Evolutionary conservation across 1,140 invertebrate species (phyloP).

Genomic region (Drosophila guanche): DNA sequence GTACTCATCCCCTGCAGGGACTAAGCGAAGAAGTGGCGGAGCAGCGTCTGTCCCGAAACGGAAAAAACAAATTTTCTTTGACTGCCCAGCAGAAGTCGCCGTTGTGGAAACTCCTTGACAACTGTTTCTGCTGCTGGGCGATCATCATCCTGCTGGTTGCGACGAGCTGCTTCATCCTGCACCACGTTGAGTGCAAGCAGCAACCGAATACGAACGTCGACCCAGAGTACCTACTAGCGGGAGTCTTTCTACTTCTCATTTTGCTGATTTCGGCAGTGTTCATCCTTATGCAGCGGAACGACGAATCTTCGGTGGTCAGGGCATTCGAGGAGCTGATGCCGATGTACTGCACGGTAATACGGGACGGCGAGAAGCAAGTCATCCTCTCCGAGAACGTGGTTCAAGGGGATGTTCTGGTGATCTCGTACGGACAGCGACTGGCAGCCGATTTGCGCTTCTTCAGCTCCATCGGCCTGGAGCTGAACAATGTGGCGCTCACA

Average conservation of each 20-base stretch:
- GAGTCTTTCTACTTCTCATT: background rate
- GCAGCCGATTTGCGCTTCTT: conserved; percentile 60
- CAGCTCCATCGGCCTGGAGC: conserved; percentile 17
- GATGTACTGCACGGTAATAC: conserved; percentile 59
- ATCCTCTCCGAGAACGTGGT: conserved; percentile 42
- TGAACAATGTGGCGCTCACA: conserved; percentile 54
- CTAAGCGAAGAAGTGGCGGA: conserved; percentile 11
- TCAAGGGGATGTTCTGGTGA: conserved; percentile 40
- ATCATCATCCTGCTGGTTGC: conserved; percentile 10
- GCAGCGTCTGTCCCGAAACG: conserved; percentile 15
- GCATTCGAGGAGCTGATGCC: conserved; percentile 45
- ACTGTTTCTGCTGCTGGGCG: conserved; percentile 36
- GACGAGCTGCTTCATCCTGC: conserved; percentile 8
- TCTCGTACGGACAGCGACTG: conserved; percentile 46
- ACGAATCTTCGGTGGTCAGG: conserved; percentile 7
- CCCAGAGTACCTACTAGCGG: conserved; percentile 9
- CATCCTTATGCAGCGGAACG: conserved; percentile 19
- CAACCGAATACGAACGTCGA: background rate
- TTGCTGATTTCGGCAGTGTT: conserved; percentile 29
- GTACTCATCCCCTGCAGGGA: conserved; percentile 21
- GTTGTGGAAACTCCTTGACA: background rate
- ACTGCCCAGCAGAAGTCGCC: background rate
- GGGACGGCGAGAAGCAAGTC: conserved; percentile 39
- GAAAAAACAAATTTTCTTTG: conserved; percentile 36
- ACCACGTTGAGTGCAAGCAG: background rate